Conservation (phyloP, 2,113 vertebrate species). For the Panthera leo region DNA sequence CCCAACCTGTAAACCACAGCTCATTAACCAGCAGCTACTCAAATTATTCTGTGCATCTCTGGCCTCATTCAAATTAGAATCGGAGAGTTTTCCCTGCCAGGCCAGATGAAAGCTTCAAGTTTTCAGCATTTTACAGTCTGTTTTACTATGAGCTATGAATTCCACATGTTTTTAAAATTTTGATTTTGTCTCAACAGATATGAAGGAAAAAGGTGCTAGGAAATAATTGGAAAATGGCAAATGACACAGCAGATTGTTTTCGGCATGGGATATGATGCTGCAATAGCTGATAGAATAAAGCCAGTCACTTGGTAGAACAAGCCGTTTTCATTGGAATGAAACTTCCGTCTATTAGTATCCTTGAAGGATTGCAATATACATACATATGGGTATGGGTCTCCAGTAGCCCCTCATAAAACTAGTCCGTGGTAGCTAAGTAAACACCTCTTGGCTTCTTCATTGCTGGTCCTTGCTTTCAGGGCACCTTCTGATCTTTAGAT, state of each 20-base stretch:
- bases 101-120: slow-evolving; percentile 34
- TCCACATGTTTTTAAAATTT: slow-evolving; percentile 40
- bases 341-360: neutral
- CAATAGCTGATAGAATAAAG: neutral
- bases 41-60: slow-evolving; percentile 28
- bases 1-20: slow-evolving; percentile 58
- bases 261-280: no score
- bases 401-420: neutral
- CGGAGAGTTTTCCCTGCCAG: slow-evolving; percentile 55
- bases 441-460: neutral
- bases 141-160: slow-evolving; percentile 48
- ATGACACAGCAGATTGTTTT: neutral
- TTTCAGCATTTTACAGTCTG: neutral
- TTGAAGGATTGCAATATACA: neutral
- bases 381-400: neutral
- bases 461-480: neutral
- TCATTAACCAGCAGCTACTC: slow-evolving; percentile 67
- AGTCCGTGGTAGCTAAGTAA: rapidly evolving
- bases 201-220: neutral
- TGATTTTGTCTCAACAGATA: slow-evolving; percentile 53
- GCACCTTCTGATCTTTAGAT: neutral
- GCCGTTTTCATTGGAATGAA: neutral
- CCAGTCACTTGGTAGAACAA: neutral
- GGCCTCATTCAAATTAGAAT: slow-evolving; percentile 53
- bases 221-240: slow-evolving; percentile 27